phyloP scores from a whole-genome alignment of 1,140 invertebrate species.

The Microplitis mediator region DNA sequence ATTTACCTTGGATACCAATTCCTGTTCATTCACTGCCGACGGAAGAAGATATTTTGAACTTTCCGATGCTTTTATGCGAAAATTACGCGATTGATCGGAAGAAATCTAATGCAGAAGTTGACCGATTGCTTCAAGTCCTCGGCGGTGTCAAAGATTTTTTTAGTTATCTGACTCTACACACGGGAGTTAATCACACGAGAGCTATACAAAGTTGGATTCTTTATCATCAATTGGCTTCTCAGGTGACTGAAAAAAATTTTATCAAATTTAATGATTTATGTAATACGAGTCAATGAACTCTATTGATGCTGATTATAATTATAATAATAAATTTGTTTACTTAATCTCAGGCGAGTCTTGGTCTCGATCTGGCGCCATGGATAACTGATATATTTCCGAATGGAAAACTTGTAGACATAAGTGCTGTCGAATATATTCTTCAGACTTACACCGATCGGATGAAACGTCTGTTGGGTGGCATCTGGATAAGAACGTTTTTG shows the following conservation, averaged over 20 bases:
- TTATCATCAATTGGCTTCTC: constrained; percentile 15
- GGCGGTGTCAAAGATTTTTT: neutral
- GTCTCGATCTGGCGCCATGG: constrained; percentile 17
- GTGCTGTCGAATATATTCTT: constrained; percentile 58
- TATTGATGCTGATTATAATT: no score
- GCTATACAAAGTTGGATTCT: constrained; percentile 10
- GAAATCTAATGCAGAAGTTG: neutral
- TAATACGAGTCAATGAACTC: no score
- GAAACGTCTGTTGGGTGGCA: constrained; percentile 48
- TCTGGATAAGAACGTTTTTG: constrained; percentile 28
- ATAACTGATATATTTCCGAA: constrained; percentile 14
- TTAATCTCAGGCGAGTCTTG: neutral
- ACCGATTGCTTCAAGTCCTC: neutral
- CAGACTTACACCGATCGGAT: constrained; percentile 55
- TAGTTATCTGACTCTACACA: neutral
- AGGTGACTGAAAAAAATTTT: neutral
- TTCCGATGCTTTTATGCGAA: neutral
- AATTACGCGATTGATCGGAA: constrained; percentile 23
- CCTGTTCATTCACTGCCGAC: neutral
- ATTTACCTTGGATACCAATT: constrained; percentile 28
- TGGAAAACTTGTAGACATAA: constrained; percentile 56
- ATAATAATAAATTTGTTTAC: neutral
- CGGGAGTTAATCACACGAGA: constrained; percentile 16
- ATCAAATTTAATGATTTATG: neutral
- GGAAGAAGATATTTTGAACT: constrained; percentile 4